Base-by-base conservation (phyloP, 2,888 invertebrate genomes). In the Formica aserva region DNA sequence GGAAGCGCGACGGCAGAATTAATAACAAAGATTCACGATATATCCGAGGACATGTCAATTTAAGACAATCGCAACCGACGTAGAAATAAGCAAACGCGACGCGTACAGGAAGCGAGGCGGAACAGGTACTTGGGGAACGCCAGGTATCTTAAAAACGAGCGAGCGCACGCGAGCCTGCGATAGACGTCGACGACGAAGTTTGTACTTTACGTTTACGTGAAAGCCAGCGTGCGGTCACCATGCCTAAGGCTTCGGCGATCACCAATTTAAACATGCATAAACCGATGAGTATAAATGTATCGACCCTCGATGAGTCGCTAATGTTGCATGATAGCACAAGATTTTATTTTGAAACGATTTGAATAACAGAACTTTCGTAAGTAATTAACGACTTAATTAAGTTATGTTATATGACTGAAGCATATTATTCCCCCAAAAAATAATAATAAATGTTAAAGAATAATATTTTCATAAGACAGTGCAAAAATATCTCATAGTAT, bases 1-100 rank as follows among this genome's bases (percentile, higher is more conserved):
- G 66, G 84, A 62, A 52, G 52, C 57, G 63, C 81, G 67, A 55
- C 57, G 75, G 66, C 55, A 69, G 76, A 87, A 85, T 88, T 88
- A 88, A 88, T 88, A 84, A 75, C 71, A 48, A 29, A 38, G 74
- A 80, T 88, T 84, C 84, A 67, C 80, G 75, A 72, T 80, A 82
- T 77, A 86, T 67, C 41, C n/a, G 62, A 35, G 81, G 60, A 85
- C 77, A 55, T 63, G 78, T 82, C 88, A 89, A 87, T 84, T 84
- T 75, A 57, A 74, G 82, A 84, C 84, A 87, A 89, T 86, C 84
- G 71, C 66, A 18, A 55, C 35, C 38, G 72, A 41, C 41, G 41
- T 9, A 22, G 67, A 5, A 29, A 32, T 35, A 60, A 55, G 60
- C 48, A 45, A 67, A 52, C 26, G 45, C 67, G 45, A 52, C 48